Evolutionary conservation across 1,140 invertebrate genomes (phyloP).

Genomic region (Drosophila parabipectinata): DNA sequence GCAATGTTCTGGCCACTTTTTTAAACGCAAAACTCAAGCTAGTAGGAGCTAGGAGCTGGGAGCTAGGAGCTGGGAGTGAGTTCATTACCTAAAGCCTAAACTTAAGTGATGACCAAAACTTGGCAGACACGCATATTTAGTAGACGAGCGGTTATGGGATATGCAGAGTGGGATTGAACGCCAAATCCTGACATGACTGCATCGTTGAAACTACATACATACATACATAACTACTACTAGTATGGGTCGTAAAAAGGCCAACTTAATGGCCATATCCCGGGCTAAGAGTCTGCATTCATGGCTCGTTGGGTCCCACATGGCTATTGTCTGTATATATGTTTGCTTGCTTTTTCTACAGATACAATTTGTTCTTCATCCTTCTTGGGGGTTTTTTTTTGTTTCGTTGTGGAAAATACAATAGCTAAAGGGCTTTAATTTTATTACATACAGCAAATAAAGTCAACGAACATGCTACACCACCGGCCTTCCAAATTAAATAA

Average conservation of each 20-base stretch:
- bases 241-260: conserved; percentile 64
- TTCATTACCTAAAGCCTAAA: conserved; percentile 50
- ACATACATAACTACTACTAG: conserved; percentile 38
- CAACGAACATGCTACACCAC: conserved; percentile 63
- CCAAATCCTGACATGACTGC: conserved; percentile 9
- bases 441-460: conserved; percentile 82
- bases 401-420: conserved; percentile 63
- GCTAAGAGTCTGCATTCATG: conserved; percentile 78
- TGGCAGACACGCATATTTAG: conserved; percentile 12
- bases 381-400: conserved; percentile 1
- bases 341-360: conserved; percentile 39
- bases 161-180: not conserved
- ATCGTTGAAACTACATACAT: too few relatives aligned
- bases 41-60: too few relatives aligned
- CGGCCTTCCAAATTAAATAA: conserved; percentile 72
- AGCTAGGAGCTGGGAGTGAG: not conserved
- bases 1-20: conserved; percentile 3
- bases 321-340: conserved; percentile 11
- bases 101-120: conserved; percentile 44
- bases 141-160: too few relatives aligned
- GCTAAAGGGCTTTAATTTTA: conserved; percentile 83
- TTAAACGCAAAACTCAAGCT: conserved; percentile 3
- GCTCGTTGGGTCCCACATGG: conserved; percentile 62
- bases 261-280: conserved; percentile 77
- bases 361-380: conserved; percentile 67